Evolutionary conservation across 2,797 vertebrate species (phyloP).

Genomic region (Paratrypauchen microcephalus): DNA sequence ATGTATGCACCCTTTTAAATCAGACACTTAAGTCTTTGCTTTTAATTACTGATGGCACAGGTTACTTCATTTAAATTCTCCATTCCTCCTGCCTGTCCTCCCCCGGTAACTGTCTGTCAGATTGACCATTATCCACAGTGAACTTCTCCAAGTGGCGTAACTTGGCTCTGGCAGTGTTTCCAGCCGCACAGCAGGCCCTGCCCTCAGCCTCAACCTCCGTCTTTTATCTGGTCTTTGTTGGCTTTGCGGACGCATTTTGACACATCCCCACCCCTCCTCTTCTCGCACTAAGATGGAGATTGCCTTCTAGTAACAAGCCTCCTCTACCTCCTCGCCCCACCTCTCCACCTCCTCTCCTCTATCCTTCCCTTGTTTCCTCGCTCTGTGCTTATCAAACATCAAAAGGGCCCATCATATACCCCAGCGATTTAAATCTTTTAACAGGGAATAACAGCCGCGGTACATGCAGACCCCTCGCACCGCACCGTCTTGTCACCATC

Average conservation of each 20-base stretch:
- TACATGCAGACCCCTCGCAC: constrained; percentile 94
- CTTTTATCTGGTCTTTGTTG: constrained; percentile 97
- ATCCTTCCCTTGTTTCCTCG: constrained; percentile 79
- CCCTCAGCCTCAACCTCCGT: constrained; percentile 86
- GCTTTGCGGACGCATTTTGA: constrained; percentile 78
- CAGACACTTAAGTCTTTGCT: not conserved
- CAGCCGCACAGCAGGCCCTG: constrained; percentile 90
- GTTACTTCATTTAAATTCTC: constrained; percentile 2
- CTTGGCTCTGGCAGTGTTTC: constrained; percentile 75
- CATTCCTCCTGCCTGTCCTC: constrained; percentile 11
- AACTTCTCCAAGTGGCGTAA: constrained; percentile 64
- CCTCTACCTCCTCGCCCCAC: constrained; percentile 56
- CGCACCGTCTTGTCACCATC: constrained; percentile 92
- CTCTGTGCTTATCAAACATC: constrained; percentile 97
- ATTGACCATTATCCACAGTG: constrained; percentile 65
- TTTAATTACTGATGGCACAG: not conserved
- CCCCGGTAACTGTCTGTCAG: constrained; percentile 51
- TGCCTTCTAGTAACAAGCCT: constrained; percentile 87
- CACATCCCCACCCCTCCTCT: constrained; percentile 67
- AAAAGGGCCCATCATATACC: constrained; percentile 95
- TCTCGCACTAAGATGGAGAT: constrained; percentile 92
- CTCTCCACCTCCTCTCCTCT: constrained; percentile 68
- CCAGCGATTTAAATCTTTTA: constrained; percentile 99
- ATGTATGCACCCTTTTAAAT: not conserved
- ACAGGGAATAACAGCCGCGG: constrained; percentile 98